Evolutionary conservation across 2,797 vertebrate species (phyloP).

Genomic region (Thalassophryne amazonica): DNA sequence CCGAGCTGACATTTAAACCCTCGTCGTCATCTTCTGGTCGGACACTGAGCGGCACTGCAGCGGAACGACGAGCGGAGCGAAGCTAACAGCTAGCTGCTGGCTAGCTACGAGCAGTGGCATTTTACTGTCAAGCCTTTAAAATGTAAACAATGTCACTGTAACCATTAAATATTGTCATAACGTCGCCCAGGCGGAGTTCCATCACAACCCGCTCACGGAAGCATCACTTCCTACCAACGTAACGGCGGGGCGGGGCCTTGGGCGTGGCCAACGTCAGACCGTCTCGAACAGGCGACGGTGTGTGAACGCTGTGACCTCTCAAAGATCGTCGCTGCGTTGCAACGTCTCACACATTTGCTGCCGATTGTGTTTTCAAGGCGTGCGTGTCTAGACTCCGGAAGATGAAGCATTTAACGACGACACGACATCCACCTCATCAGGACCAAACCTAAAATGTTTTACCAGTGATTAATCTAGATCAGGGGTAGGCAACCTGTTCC

Average conservation of each 20-base stretch:
- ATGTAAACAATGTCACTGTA: not conserved
- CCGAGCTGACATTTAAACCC: slow-evolving; percentile 48
- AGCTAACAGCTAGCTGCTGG: slow-evolving; percentile 20
- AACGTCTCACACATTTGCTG: too few species aligned
- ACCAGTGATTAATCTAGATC: too few species aligned
- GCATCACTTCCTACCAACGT: slow-evolving; percentile 37
- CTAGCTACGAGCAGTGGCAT: slow-evolving; percentile 16
- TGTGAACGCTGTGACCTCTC: too few species aligned
- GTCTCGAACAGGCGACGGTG: too few species aligned
- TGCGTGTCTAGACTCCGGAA: too few species aligned
- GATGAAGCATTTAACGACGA: too few species aligned
- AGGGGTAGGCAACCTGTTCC: too few species aligned
- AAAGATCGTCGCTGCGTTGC: not conserved
- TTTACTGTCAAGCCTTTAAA: slow-evolving; percentile 3
- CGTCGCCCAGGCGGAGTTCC: slow-evolving; percentile 13
- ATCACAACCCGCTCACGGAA: slow-evolving; percentile 19
- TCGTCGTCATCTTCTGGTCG: slow-evolving; percentile 43
- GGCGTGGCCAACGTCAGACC: slow-evolving; percentile 20
- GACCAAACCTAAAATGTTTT: too few species aligned
- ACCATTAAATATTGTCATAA: not conserved
- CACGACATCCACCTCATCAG: too few species aligned
- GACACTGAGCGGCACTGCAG: slow-evolving; percentile 29
- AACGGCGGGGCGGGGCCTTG: not conserved
- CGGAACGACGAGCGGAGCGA: slow-evolving; percentile 47
- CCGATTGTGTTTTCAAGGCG: too few species aligned